phyloP scores from a whole-genome alignment of 2,797 vertebrate species.

The Phalloptychus januarius region DNA sequence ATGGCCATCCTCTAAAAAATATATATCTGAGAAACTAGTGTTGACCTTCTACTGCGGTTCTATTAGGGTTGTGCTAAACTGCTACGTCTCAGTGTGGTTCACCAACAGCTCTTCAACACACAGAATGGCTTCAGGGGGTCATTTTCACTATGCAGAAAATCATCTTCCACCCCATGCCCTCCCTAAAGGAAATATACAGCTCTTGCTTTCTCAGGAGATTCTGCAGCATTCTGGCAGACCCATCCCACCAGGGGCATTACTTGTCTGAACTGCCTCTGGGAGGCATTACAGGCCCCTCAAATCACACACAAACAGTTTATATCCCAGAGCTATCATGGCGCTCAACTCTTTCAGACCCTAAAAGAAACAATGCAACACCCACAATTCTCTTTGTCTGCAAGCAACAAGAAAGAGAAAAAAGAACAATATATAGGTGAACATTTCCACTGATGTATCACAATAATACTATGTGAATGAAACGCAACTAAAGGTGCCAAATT shows the following conservation, averaged over 20 bases:
- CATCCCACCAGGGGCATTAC: constrained; percentile 3
- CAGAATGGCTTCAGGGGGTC: constrained; percentile 2
- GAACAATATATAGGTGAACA: not conserved
- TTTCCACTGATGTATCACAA: not conserved
- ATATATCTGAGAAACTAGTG: not conserved
- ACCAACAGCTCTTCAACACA: not conserved
- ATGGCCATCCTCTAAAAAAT: not conserved
- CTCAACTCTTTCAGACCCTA: not conserved
- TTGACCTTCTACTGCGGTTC: not conserved
- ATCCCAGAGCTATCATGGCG: not conserved
- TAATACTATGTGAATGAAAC: not conserved
- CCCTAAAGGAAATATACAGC: constrained; percentile 3
- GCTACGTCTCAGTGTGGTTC: not conserved
- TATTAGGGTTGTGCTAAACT: not conserved
- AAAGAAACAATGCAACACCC: not conserved
- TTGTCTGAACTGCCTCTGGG: constrained; percentile 6
- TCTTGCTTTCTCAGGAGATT: constrained; percentile 3
- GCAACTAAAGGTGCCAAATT: constrained; percentile 7
- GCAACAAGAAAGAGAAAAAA: not conserved
- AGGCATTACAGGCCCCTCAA: not conserved
- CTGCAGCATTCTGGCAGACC: constrained; percentile 8
- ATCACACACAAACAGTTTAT: not conserved
- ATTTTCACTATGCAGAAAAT: constrained; percentile 9
- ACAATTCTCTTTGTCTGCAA: not conserved
- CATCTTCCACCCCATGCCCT: not conserved